Percentiles rank a stretch among this genome's conserved stretches.
phyloP scores from a whole-genome alignment of 2,888 invertebrate genomes.

The Latrodectus elegans region DNA sequence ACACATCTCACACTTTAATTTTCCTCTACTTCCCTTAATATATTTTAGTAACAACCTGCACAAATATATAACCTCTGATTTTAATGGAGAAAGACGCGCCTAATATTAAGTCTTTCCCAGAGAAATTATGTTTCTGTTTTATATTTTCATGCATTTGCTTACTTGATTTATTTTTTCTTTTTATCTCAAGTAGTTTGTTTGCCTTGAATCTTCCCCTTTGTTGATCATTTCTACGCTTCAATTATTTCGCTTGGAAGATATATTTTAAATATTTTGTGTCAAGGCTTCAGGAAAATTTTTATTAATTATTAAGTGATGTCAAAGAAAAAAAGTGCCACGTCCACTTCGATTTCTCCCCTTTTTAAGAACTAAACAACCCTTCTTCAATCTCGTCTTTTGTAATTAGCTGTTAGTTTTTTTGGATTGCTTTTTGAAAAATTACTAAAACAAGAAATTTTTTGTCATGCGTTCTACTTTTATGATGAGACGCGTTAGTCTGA shows the following conservation, averaged over 20 bases:
- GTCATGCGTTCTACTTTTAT: no score
- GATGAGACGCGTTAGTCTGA: no score
- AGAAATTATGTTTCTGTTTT: no score
- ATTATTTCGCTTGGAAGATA: slow-evolving; percentile 15
- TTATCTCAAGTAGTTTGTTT: neutral
- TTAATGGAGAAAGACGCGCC: slow-evolving; percentile 20
- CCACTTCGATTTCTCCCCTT: neutral
- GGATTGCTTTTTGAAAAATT: neutral
- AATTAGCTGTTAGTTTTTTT: slow-evolving; percentile 5
- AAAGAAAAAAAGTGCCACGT: neutral
- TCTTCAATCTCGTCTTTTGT: slow-evolving; percentile 7
- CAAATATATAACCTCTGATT: slow-evolving; percentile 11
- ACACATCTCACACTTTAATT: no score
- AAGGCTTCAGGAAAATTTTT: slow-evolving; percentile 2
- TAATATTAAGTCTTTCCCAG: neutral
- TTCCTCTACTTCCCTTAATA: no score
- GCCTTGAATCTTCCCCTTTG: neutral
- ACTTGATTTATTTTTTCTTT: slow-evolving; percentile 12
- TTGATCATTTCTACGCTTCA: slow-evolving; percentile 14
- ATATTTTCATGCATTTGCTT: neutral
- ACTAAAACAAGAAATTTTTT: no score
- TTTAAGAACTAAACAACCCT: neutral
- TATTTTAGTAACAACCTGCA: slow-evolving; percentile 12
- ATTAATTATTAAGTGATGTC: slow-evolving; percentile 20
- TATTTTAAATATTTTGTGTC: slow-evolving; percentile 30